phyloP scores from a whole-genome alignment of 2,113 vertebrate species.

The Raja brachyura region DNA sequence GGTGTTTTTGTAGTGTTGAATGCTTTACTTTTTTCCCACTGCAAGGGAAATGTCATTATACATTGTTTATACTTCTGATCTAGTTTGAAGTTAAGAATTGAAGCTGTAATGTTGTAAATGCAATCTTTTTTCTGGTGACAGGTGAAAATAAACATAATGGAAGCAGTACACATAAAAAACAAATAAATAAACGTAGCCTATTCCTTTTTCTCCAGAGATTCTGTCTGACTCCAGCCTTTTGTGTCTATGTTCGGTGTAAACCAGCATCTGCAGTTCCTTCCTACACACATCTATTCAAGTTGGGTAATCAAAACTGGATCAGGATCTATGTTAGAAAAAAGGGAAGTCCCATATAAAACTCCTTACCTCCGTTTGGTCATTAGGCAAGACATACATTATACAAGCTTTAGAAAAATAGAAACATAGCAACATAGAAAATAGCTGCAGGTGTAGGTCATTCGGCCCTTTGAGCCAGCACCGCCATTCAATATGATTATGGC shows the following conservation, averaged over 20 bases:
- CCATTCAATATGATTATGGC: too few relatives aligned
- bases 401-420: too few relatives aligned
- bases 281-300: too few relatives aligned
- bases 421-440: too few relatives aligned
- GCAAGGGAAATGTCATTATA: not conserved
- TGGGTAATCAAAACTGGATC: not conserved
- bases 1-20: not conserved
- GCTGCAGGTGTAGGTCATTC: too few relatives aligned
- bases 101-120: not conserved
- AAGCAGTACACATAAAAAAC: too few relatives aligned
- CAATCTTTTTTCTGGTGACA: not conserved
- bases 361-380: not conserved
- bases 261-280: too few relatives aligned
- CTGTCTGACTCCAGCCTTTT: too few relatives aligned
- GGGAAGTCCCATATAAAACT: not conserved
- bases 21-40: not conserved
- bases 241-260: too few relatives aligned
- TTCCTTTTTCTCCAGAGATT: too few relatives aligned
- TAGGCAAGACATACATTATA: not conserved
- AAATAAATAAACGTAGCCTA: too few relatives aligned
- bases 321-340: not conserved
- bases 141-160: not conserved
- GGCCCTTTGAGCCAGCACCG: too few relatives aligned
- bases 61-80: not conserved
- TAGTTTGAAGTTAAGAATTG: not conserved